A percentile compares a stretch with the other conserved stretches of the same genome.
phyloP scores from a whole-genome alignment of 2,797 vertebrate species.

The Tangara arthus region DNA sequence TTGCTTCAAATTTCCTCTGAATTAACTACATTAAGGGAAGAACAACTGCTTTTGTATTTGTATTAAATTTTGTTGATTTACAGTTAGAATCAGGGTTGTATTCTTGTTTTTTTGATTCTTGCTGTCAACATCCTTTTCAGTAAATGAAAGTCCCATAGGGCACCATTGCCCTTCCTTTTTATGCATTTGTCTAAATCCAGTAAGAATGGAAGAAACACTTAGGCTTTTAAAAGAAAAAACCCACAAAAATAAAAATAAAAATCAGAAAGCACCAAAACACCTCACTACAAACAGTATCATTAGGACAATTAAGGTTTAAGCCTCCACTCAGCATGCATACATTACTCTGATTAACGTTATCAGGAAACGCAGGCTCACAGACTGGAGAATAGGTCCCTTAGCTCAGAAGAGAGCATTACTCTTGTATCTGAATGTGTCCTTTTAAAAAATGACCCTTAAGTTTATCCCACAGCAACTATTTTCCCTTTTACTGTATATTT shows the following conservation, averaged over 20 bases:
- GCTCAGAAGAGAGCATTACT: conserved; percentile 22
- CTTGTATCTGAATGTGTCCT: conserved; percentile 22
- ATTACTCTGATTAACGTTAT: conserved; percentile 22
- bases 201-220: background rate
- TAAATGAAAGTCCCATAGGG: background rate
- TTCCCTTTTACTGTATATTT: conserved; percentile 30
- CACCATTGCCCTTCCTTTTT: background rate
- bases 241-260: background rate
- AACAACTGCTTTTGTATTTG: background rate
- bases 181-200: background rate
- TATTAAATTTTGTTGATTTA: background rate
- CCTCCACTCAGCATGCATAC: background rate
- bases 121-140: background rate
- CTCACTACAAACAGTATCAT: background rate
- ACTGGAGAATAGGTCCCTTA: conserved; percentile 17
- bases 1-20: background rate
- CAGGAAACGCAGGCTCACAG: conserved; percentile 10
- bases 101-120: background rate
- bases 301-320: conserved; percentile 5
- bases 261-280: background rate
- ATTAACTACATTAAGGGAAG: background rate
- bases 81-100: background rate
- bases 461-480: conserved; percentile 61
- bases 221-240: background rate
- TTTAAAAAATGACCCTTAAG: conserved; percentile 59